Evolutionary conservation across 2,797 vertebrate species (phyloP).

Genomic region (Gymnoscopelus braueri): DNA sequence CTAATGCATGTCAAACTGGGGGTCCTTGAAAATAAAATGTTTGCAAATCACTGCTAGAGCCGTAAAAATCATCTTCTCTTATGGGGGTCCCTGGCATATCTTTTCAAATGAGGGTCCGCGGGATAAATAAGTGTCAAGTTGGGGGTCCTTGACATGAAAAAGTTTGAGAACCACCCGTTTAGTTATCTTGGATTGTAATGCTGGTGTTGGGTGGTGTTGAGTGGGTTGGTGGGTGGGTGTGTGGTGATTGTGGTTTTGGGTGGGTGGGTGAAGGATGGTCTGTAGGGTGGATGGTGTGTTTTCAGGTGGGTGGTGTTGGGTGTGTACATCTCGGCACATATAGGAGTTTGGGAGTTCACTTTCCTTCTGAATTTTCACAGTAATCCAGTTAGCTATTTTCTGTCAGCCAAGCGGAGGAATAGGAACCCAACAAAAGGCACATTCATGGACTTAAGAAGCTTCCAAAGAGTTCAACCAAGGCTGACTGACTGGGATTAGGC

Average conservation of each 20-base stretch:
- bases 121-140: too few relatives aligned
- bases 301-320: constrained; percentile 36
- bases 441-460: constrained; percentile 88
- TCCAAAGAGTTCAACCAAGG: constrained; percentile 86
- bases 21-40: too few relatives aligned
- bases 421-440: constrained; percentile 85
- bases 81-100: too few relatives aligned
- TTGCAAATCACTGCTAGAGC: too few relatives aligned
- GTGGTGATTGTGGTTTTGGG: too few relatives aligned
- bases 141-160: too few relatives aligned
- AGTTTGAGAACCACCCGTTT: too few relatives aligned
- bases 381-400: constrained; percentile 91
- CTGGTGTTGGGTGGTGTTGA: neutral
- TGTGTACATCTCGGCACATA: constrained; percentile 74
- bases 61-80: too few relatives aligned
- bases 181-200: too few relatives aligned
- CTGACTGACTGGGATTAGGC: constrained; percentile 84
- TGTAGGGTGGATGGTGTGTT: constrained; percentile 33
- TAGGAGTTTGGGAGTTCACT: constrained; percentile 87
- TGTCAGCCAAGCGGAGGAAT: constrained; percentile 88
- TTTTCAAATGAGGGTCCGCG: too few relatives aligned
- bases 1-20: too few relatives aligned
- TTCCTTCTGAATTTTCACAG: constrained; percentile 86
- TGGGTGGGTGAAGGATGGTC: constrained; percentile 6
- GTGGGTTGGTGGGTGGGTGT: too few relatives aligned